Evolutionary conservation across 2,888 invertebrate genomes (phyloP).

Genomic region (Drosophila kanekoi): DNA sequence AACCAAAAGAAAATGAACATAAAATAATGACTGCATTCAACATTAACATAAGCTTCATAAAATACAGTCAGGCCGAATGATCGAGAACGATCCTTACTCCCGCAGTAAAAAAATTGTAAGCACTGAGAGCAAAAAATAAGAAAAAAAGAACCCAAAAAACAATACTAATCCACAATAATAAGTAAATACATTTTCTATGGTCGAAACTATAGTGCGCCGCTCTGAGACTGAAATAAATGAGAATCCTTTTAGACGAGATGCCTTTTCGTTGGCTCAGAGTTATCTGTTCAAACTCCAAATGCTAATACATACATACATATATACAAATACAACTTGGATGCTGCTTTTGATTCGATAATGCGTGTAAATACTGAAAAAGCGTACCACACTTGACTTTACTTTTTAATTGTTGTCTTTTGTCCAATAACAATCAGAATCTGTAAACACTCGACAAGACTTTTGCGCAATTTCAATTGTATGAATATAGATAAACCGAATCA

Average conservation of each 20-base stretch:
- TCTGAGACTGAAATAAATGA: conserved; percentile 57
- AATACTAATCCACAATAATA: conserved; percentile 10
- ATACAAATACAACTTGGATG: conserved; percentile 17
- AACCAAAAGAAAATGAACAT: conserved; percentile 33
- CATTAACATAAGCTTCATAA: conserved; percentile 50
- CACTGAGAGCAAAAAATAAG: conserved; percentile 35
- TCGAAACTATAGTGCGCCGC: conserved; percentile 47
- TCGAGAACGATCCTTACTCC: conserved; percentile 33
- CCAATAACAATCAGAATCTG: conserved; percentile 3
- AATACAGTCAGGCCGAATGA: conserved; percentile 36
- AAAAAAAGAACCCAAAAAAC: neutral
- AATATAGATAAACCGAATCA: conserved; percentile 27
- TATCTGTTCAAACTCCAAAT: conserved; percentile 19
- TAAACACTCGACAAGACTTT: conserved; percentile 61
- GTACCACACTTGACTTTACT: conserved; percentile 5
- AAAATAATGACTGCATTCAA: conserved; percentile 57
- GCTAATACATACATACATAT: conserved; percentile 19
- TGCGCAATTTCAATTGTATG: conserved; percentile 21
- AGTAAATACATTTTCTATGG: conserved; percentile 33
- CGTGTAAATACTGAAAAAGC: conserved; percentile 16
- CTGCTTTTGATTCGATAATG: conserved; percentile 14
- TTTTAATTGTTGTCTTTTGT: neutral
- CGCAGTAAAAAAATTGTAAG: conserved; percentile 32
- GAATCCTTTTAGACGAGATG: conserved; percentile 21
- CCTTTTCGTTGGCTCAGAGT: conserved; percentile 45